Percentiles rank a stretch among this genome's conserved stretches.
Evolutionary conservation across 2,113 vertebrate species (phyloP).

Genomic region (Phrynocephalus versicolor): DNA sequence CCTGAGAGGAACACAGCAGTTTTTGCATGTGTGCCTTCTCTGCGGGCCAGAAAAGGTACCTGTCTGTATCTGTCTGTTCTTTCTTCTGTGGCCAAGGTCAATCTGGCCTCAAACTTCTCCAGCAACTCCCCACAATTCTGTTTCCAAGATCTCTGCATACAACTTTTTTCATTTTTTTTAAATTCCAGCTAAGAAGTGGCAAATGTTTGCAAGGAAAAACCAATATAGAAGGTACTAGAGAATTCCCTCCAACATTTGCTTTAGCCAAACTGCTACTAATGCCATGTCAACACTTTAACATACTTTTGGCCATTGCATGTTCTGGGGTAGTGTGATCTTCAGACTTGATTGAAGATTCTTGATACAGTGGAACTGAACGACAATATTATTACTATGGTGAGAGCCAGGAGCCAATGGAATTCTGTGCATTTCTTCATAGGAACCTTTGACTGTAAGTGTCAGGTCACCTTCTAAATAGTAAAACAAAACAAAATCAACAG

Average conservation of each 20-base stretch:
- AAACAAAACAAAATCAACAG: conserved; percentile 18
- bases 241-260: not conserved
- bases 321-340: conserved; percentile 52
- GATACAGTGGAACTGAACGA: conserved; percentile 75
- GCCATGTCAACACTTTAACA: not conserved
- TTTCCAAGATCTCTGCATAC: too few species aligned
- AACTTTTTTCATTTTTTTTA: not conserved
- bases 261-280: not conserved
- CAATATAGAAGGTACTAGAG: not conserved
- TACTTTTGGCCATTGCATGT: not conserved
- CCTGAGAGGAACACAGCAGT: too few species aligned
- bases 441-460: conserved; percentile 76
- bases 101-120: too few species aligned
- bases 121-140: too few species aligned
- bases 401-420: conserved; percentile 41
- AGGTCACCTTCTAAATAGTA: conserved; percentile 65
- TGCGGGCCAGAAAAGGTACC: too few species aligned
- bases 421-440: conserved; percentile 73
- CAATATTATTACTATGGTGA: conserved; percentile 18
- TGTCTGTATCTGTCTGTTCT: too few species aligned
- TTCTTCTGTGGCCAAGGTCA: too few species aligned
- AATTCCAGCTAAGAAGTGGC: not conserved
- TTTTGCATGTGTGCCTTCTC: too few species aligned
- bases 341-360: conserved; percentile 75
- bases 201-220: not conserved